Evolutionary conservation across 2,888 invertebrate species (phyloP).

Genomic region (Lamellibrachia satsuma): DNA sequence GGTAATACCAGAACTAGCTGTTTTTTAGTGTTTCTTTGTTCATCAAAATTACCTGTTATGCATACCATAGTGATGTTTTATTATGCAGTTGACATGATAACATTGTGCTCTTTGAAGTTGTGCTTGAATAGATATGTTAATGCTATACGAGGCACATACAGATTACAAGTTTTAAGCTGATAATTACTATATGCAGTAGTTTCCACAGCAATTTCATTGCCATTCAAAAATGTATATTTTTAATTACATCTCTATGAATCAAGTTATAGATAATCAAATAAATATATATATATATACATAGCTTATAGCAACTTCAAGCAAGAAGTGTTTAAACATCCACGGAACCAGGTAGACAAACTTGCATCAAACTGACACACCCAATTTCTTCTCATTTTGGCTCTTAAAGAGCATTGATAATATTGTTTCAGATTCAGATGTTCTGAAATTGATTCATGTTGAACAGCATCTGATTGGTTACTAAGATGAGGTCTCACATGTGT

Average conservation of each 20-base stretch:
- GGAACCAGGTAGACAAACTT: no score
- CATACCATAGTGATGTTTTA: not conserved
- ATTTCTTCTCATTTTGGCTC: no score
- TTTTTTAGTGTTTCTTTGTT: not conserved
- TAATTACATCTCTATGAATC: not conserved
- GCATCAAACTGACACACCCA: no score
- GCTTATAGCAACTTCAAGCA: no score
- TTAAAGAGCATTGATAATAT: no score
- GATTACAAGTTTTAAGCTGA: not conserved
- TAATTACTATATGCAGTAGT: not conserved
- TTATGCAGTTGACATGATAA: not conserved
- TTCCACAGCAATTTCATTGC: not conserved
- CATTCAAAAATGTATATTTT: not conserved
- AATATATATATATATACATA: no score
- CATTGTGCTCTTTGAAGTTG: not conserved
- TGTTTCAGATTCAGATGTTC: not conserved
- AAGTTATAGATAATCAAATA: no score
- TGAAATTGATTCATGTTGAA: not conserved
- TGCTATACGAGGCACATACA: not conserved
- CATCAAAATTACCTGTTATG: not conserved
- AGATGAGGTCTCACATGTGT: not conserved
- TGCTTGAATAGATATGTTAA: not conserved
- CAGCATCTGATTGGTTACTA: not conserved
- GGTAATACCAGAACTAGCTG: not conserved
- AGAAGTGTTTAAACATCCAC: no score